Evolutionary conservation across 2,888 invertebrate species (phyloP), one percentile per base, ranked within the genome.

Genomic region (Chaetoderma sp.): DNA sequence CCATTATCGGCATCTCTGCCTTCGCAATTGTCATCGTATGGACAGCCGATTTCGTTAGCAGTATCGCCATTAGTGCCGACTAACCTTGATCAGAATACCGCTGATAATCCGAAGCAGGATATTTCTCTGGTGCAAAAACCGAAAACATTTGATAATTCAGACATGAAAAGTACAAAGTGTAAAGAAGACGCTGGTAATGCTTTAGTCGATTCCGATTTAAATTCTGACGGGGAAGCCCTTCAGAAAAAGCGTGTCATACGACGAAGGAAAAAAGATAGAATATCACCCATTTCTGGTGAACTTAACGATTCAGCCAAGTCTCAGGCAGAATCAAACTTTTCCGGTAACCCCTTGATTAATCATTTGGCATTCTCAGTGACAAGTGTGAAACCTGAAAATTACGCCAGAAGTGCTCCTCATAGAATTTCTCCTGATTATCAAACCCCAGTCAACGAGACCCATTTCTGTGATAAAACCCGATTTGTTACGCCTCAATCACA

Each of bases 181-280:
- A 13, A 3, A 8, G 27, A 27, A 16, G 21, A 47, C 21, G 25
- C 21, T 27, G 25, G 16, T 47, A 27, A 13, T 13, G 49, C 18
- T 18, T 47, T 27, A 25, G 16, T 2, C 2, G 54, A 57, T 10
- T 10, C 28, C n/a, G 54, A 27, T 10, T 16, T 30, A 13, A 54
- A 54, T 54, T n/a, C n/a, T 33, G 8, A 47, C 8, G 56, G 25
- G 55, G 42, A 57, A 58, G 42, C 55, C 42, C 47, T 36, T 30
- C 71, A 72, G 60, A 68, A 69, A 60, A 72, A 75, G 67, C 39
- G 70, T n/a, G 33, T 39, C 49, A 32, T 49, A 60, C 54, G 49
- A 56, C 30, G 49, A 60, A 44, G 55, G 50, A 67, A 58, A 45
- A 45, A 42, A 13, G 28, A 2, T 32, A 28, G 52, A n/a, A n/a